Evolutionary conservation across 2,797 vertebrate species (phyloP).

Genomic region (Tokudaia tokunoshimensis): DNA sequence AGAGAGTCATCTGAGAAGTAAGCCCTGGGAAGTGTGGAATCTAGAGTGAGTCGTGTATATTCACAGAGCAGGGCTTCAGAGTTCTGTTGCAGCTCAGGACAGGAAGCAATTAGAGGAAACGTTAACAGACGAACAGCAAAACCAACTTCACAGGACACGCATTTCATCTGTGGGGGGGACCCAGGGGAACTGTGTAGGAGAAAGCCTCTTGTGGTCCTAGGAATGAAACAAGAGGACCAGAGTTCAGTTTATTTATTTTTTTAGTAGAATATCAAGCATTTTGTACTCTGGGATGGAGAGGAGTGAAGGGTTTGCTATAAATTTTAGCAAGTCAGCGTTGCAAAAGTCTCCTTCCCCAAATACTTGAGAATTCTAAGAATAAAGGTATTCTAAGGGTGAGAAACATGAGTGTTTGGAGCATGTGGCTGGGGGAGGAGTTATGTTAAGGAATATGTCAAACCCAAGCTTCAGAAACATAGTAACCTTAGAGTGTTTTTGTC

Average conservation of each 20-base stretch:
- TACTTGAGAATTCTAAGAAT: slow-evolving; percentile 29
- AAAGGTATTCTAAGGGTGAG: slow-evolving; percentile 27
- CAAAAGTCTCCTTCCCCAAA: neutral
- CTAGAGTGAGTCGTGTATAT: neutral
- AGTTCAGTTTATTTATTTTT: slow-evolving; percentile 33
- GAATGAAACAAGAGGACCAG: neutral
- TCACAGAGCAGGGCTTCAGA: neutral
- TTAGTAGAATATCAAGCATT: slow-evolving; percentile 44
- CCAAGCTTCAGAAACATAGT: neutral
- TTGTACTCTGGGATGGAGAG: slow-evolving; percentile 28
- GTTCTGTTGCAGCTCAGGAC: neutral
- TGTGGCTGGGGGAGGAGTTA: neutral
- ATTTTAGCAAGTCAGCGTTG: neutral
- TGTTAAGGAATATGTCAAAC: neutral
- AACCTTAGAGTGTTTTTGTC: neutral
- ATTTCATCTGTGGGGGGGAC: neutral
- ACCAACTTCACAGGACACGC: neutral
- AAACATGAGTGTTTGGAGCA: neutral
- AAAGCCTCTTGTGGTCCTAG: slow-evolving; percentile 6
- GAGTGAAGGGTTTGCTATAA: neutral
- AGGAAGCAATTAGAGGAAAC: slow-evolving; percentile 13
- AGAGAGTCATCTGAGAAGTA: neutral
- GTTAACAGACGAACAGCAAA: slow-evolving; percentile 20
- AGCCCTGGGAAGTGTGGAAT: neutral
- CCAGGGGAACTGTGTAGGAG: neutral